phyloP scores from a whole-genome alignment of 2,888 invertebrate genomes.

The Xanthorhoe designata region DNA sequence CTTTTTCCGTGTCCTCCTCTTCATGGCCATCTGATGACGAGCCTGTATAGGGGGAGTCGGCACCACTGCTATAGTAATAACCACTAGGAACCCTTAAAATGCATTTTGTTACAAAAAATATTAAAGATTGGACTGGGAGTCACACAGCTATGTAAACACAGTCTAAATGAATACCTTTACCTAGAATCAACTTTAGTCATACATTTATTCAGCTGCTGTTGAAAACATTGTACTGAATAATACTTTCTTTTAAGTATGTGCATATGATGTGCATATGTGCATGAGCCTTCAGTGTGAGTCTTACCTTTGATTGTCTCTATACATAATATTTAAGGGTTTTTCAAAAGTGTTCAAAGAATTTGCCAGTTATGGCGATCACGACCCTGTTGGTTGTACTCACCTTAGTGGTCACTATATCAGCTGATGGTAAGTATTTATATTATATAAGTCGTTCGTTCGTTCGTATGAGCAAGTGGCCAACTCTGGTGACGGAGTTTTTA shows the following conservation, averaged over 20 bases:
- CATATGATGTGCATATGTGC: too few species aligned
- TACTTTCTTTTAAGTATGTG: conserved; percentile 70
- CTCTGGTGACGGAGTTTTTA: too few species aligned
- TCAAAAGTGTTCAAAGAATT: conserved; percentile 9
- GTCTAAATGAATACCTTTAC: conserved; percentile 33
- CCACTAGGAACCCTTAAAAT: too few species aligned
- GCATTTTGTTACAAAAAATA: too few species aligned
- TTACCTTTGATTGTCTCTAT: conserved; percentile 38
- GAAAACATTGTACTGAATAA: conserved; percentile 59
- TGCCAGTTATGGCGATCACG: conserved; percentile 59
- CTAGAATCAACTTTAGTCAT: conserved; percentile 52
- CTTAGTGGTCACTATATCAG: conserved; percentile 50
- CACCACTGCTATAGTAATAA: too few species aligned
- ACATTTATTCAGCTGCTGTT: conserved; percentile 68
- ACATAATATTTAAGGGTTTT: conserved; percentile 17
- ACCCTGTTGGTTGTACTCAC: conserved; percentile 48
- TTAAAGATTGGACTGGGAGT: too few species aligned
- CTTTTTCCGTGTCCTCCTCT: too few species aligned
- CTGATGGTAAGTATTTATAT: conserved; percentile 56
- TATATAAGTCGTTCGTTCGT: too few species aligned
- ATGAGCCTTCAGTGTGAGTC: conserved; percentile 59
- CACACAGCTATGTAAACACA: too few species aligned
- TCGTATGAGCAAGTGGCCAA: too few species aligned
- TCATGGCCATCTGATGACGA: too few species aligned
- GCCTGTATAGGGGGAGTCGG: too few species aligned